Conservation (phyloP, 1,140 invertebrate species). For the Leptopilina clavipes region DNA sequence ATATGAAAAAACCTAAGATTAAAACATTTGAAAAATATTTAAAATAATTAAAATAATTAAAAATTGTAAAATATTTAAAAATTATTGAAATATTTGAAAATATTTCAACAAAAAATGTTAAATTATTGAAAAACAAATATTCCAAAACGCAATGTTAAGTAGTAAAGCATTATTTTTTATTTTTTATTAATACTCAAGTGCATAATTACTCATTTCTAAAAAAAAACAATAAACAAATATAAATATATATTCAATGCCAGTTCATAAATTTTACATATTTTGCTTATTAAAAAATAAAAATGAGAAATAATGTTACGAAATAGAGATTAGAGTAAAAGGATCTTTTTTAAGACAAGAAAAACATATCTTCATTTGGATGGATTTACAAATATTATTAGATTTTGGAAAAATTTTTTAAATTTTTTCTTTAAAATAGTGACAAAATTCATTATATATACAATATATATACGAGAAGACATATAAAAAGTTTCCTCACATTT, state of each 20-base stretch:
- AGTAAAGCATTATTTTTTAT: too few species aligned
- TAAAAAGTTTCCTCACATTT: neutral
- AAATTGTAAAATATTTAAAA: neutral
- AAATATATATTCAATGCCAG: too few species aligned
- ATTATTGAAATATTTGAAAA: too few species aligned
- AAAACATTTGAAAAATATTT: too few species aligned
- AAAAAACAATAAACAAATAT: too few species aligned
- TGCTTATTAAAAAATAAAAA: neutral
- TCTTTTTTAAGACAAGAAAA: neutral
- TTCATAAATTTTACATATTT: too few species aligned
- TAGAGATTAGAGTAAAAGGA: neutral
- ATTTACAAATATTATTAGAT: neutral
- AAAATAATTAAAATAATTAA: neutral
- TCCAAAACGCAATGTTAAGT: too few species aligned
- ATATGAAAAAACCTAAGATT: too few species aligned
- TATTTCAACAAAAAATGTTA: too few species aligned
- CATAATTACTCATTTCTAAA: too few species aligned
- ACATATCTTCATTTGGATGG: conserved; percentile 27
- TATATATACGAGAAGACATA: neutral
- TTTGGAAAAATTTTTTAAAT: neutral
- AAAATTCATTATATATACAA: neutral
- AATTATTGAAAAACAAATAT: too few species aligned
- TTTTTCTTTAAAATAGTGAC: neutral
- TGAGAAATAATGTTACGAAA: conserved; percentile 10
- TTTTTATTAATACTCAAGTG: too few species aligned